These are phyloP conservation scores for Sebastiscus albofasciatus DNA, from an alignment of 2,797 vertebrate species.

Conservation along the genomic window DNA sequence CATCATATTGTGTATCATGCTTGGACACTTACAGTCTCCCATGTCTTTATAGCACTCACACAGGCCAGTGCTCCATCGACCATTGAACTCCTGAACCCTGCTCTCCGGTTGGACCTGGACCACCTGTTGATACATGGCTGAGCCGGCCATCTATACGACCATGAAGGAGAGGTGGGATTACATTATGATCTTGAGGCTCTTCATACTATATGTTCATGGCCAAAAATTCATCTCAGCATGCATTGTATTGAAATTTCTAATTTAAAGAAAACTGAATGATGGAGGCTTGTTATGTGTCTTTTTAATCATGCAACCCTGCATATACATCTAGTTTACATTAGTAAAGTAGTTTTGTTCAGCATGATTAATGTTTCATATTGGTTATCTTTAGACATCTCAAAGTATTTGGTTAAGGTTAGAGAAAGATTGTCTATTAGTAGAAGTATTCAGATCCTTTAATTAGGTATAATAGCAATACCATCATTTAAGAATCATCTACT, in stretches of 20 bases:
- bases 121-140: constrained; percentile 51
- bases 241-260: background rate
- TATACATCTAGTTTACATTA: background rate
- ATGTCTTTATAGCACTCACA: constrained; percentile 82
- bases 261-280: background rate
- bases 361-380: background rate
- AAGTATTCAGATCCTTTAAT: background rate
- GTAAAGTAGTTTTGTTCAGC: background rate
- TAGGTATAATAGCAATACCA: too few species aligned
- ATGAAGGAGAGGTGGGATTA: background rate
- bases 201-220: background rate
- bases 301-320: background rate
- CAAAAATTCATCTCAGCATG: background rate
- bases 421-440: background rate
- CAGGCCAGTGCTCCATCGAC: constrained; percentile 81
- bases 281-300: background rate
- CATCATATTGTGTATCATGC: background rate
- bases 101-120: constrained; percentile 58
- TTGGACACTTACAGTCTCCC: constrained; percentile 77
- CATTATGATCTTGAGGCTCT: background rate
- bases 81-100: background rate
- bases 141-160: background rate
- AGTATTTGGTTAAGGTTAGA: background rate
- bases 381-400: background rate
- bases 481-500: too few species aligned